Evolutionary conservation across 2,888 invertebrate species (phyloP).

Genomic region (Cacoxenus indagator): DNA sequence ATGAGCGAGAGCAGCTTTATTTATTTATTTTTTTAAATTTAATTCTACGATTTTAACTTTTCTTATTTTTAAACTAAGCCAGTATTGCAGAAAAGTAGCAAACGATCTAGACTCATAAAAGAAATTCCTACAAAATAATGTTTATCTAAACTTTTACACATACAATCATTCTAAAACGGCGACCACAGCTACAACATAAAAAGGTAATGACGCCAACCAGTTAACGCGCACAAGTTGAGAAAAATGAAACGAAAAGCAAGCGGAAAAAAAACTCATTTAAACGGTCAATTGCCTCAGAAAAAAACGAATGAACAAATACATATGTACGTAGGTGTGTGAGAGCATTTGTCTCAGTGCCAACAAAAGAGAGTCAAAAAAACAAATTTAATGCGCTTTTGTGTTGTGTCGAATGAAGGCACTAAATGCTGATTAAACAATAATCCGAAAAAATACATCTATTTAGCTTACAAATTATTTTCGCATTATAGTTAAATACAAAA

Average conservation of each 20-base stretch:
- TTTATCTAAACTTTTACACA: too few species aligned
- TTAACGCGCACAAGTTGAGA: slow-evolving; percentile 9
- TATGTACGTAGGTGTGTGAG: background rate
- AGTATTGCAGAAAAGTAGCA: too few species aligned
- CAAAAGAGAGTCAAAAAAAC: too few species aligned
- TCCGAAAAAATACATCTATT: background rate
- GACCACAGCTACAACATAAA: slow-evolving; percentile 26
- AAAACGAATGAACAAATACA: slow-evolving; percentile 6
- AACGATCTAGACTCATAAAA: too few species aligned
- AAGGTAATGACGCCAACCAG: slow-evolving; percentile 14
- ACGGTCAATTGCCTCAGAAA: slow-evolving; percentile 59
- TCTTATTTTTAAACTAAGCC: too few species aligned
- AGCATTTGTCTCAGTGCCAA: too few species aligned
- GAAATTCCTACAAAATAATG: too few species aligned
- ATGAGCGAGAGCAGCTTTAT: too few species aligned
- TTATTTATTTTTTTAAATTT: too few species aligned
- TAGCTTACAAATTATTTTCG: slow-evolving; percentile 32
- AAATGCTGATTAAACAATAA: slow-evolving; percentile 1
- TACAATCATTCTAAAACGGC: slow-evolving; percentile 6
- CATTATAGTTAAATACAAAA: slow-evolving; percentile 28
- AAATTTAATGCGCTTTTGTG: too few species aligned
- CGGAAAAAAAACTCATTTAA: slow-evolving; percentile 50
- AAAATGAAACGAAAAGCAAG: slow-evolving; percentile 12
- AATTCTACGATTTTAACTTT: too few species aligned
- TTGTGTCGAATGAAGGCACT: background rate